phyloP scores from a whole-genome alignment of 2,888 invertebrate genomes.

The Hyposoter didymator region DNA sequence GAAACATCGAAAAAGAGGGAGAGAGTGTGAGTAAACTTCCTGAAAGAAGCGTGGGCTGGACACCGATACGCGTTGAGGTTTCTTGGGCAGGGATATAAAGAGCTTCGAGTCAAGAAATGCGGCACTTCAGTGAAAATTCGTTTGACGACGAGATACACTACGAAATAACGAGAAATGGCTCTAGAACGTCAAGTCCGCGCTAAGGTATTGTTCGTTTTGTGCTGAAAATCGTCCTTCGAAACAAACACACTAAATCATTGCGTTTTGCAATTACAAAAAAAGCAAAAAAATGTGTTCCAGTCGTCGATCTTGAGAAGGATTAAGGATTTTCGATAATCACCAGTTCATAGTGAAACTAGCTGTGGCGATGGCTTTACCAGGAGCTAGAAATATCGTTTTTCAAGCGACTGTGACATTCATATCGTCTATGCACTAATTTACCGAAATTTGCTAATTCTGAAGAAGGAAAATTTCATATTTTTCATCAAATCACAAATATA shows the following conservation, averaged over 20 bases:
- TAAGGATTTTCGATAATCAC: not conserved
- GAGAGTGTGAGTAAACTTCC: constrained; percentile 72
- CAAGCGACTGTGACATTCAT: no score
- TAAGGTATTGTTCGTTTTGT: constrained; percentile 87
- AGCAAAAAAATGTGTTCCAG: constrained; percentile 18
- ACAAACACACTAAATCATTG: not conserved
- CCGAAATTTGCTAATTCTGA: no score
- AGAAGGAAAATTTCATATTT: no score
- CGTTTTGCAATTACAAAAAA: not conserved
- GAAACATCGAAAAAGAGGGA: constrained; percentile 16
- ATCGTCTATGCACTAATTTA: no score
- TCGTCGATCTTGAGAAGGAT: constrained; percentile 2
- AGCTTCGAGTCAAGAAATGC: constrained; percentile 71
- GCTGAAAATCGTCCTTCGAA: constrained; percentile 3
- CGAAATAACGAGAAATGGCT: constrained; percentile 88
- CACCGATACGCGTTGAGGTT: constrained; percentile 69
- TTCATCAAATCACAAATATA: no score
- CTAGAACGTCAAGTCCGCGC: constrained; percentile 96
- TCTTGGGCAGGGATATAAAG: constrained; percentile 78
- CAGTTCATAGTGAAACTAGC: not conserved
- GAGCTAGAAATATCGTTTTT: no score
- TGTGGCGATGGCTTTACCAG: no score
- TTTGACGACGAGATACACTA: constrained; percentile 57
- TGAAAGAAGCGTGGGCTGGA: constrained; percentile 79
- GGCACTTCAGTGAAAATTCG: constrained; percentile 78